Base-by-base conservation (phyloP, 2,797 vertebrate genomes). In the Carapus acus region DNA sequence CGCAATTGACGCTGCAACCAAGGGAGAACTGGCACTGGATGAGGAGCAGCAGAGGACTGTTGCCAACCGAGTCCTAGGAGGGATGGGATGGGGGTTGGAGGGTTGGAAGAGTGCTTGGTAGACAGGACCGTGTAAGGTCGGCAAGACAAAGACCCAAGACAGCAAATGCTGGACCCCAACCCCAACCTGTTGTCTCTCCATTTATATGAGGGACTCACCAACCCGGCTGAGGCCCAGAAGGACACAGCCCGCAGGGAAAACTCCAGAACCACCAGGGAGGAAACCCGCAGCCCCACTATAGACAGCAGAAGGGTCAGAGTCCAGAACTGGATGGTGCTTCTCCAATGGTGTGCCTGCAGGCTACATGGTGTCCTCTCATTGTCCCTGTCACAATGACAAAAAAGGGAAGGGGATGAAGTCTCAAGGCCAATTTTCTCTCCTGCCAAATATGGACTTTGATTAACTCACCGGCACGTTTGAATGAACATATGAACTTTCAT, bases 1-100 rank as follows among this genome's bases (percentile, higher is more conserved):
- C 69, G 12, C 90, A 91, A 53, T 79, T 87, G 66, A 96, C 59
- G 2, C 89, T 84, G 1, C 93, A 97, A 52, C 91, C 92, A 81
- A 95, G 73, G 0, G 92, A 92, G 69, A 87, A 94, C 74, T 94
- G 93, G 76, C 92, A 82, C 62, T 91, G 87, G 59, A 92, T 50
- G 68, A 84, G 79, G 19, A 93, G 80, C 66, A 86, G 84, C 18
- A 74, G 69, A 6, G 58, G 16, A 44, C 54, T 59, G 70, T 74
- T 67, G 24, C 47, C 27, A 22, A 18, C 29, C 18, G 34, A 31
- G 36, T 74, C 70, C 83, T 85, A 40, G 14, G 9, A 16, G 31
- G 15, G 67, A 13, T 49, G 3, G 50, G 44, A 50, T 12, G 27
- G 27, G 21, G 67, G 14, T 24, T 29, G 8, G 0, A 0, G 18